phyloP scores from a whole-genome alignment of 2,888 invertebrate genomes.

The Globia sparganii region DNA sequence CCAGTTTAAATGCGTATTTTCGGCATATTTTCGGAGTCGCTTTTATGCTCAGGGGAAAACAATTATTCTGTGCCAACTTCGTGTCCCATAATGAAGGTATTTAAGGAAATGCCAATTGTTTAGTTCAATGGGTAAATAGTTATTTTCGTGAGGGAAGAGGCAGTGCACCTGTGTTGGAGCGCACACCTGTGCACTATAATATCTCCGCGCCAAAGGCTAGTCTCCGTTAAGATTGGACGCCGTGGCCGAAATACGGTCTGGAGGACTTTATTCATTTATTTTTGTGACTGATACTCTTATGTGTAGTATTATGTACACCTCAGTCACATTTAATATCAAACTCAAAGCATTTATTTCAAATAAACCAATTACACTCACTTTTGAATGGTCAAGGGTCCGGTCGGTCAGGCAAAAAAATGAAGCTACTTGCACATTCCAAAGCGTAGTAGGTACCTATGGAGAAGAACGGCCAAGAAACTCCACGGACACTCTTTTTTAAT shows the following conservation, averaged over 20 bases:
- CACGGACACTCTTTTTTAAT: neutral
- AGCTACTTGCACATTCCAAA: neutral
- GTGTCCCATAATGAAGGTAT: conserved; percentile 23
- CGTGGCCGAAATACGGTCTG: too few species aligned
- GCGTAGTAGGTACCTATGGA: neutral
- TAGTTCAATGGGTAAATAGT: neutral
- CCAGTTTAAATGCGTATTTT: conserved; percentile 48
- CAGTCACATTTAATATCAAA: neutral
- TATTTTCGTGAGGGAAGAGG: too few species aligned
- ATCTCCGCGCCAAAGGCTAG: too few species aligned
- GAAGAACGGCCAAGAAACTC: neutral
- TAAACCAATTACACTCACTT: neutral
- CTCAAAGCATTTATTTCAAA: neutral
- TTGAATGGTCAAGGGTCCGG: neutral
- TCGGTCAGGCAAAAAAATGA: neutral
- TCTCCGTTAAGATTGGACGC: too few species aligned
- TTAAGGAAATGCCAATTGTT: conserved; percentile 34
- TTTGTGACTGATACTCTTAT: neutral
- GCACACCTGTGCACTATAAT: too few species aligned
- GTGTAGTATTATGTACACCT: neutral
- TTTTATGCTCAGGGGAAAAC: conserved; percentile 36
- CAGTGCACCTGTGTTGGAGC: too few species aligned
- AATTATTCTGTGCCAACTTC: conserved; percentile 48
- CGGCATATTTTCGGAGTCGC: conserved; percentile 24
- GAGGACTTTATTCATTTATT: too few species aligned